phyloP scores from a whole-genome alignment of 2,888 invertebrate species.

The Romanomermis culicivorax region DNA sequence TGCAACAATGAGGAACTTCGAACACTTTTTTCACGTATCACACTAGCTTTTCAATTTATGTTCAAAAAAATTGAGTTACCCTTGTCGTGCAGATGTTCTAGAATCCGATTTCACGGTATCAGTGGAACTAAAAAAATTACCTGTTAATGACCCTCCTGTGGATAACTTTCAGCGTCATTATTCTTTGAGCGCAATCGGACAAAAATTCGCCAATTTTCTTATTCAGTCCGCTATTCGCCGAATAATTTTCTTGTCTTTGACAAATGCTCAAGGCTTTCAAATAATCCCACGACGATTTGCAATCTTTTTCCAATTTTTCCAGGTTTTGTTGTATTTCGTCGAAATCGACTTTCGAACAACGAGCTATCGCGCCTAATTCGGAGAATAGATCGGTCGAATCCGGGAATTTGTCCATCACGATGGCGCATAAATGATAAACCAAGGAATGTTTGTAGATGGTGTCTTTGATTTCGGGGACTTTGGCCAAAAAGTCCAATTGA shows the following conservation, averaged over 20 bases:
- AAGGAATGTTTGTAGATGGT: constrained; percentile 96
- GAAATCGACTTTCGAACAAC: constrained; percentile 59
- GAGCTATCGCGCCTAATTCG: constrained; percentile 38
- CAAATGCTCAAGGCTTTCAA: constrained; percentile 82
- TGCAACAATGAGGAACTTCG: too few species aligned
- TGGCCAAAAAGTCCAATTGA: constrained; percentile 83
- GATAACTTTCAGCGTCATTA: constrained; percentile 73
- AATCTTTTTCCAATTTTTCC: constrained; percentile 69
- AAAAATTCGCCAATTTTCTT: constrained; percentile 62
- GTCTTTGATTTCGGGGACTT: constrained; percentile 74
- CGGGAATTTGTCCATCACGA: constrained; percentile 85
- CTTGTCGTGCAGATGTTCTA: too few species aligned
- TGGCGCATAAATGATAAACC: constrained; percentile 83
- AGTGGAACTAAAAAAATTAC: too few species aligned
- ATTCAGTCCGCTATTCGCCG: constrained; percentile 15
- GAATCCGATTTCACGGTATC: too few species aligned
- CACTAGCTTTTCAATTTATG: too few species aligned
- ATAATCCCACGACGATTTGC: constrained; percentile 91
- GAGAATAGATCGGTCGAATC: constrained; percentile 90
- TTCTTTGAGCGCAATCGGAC: constrained; percentile 85
- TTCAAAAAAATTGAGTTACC: too few species aligned
- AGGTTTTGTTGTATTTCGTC: constrained; percentile 68
- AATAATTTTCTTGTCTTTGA: constrained; percentile 45
- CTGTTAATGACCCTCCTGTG: constrained; percentile 76
- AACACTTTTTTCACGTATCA: too few species aligned